Conservation (phyloP, 2,113 vertebrate genomes). For the Solea solea region DNA sequence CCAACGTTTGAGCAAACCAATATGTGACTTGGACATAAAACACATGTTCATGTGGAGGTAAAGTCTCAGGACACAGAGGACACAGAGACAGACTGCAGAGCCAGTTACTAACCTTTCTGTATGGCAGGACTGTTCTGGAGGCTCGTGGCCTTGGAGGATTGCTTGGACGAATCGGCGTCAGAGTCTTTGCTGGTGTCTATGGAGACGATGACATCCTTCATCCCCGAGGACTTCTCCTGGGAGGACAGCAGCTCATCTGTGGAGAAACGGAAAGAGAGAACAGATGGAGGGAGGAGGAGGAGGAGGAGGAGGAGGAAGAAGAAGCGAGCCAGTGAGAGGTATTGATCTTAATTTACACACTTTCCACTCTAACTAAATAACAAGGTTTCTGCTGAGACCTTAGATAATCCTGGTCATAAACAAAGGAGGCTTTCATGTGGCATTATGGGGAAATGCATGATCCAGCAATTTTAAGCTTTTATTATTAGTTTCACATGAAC, state of each 20-base stretch:
- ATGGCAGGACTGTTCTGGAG: constrained; percentile 84
- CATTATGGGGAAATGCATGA: not conserved
- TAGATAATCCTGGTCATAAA: not conserved
- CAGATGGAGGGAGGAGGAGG: not conserved
- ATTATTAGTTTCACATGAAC: not conserved
- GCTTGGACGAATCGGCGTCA: constrained; percentile 88
- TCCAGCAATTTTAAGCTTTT: not conserved
- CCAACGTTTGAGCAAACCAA: not conserved
- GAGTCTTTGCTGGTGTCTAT: constrained; percentile 93
- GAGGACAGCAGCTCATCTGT: constrained; percentile 90
- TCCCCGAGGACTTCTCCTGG: constrained; percentile 91
- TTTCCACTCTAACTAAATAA: not conserved
- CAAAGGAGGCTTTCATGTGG: not conserved
- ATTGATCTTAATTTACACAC: not conserved
- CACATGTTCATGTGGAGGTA: not conserved
- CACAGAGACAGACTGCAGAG: not conserved
- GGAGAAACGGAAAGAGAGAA: constrained; percentile 18
- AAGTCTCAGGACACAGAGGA: not conserved
- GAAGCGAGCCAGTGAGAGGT: not conserved
- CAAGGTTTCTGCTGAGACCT: not conserved
- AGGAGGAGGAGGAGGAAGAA: not conserved
- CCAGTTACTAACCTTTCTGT: constrained; percentile 88
- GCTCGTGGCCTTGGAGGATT: constrained; percentile 84
- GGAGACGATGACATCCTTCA: constrained; percentile 94
- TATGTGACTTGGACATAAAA: too few species aligned